Evolutionary conservation across 2,888 invertebrate species (phyloP).

Genomic region (Hirtodrosophila histrioides): DNA sequence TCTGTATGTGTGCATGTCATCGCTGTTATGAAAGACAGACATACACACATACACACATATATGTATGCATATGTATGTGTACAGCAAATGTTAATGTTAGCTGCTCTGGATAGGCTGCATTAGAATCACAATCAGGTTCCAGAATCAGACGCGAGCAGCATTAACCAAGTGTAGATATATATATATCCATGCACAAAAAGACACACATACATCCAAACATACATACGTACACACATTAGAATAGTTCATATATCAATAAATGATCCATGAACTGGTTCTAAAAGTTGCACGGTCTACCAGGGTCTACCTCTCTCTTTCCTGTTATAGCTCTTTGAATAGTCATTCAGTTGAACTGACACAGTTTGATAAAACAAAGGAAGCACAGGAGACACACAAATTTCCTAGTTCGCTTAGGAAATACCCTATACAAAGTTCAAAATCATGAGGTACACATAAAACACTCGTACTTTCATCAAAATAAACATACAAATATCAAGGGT

Average conservation of each 20-base stretch:
- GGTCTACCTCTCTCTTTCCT: no score
- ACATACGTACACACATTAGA: neutral
- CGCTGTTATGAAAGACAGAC: neutral
- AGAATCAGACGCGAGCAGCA: neutral
- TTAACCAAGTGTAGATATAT: conserved; percentile 8
- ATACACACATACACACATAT: neutral
- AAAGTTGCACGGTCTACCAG: neutral
- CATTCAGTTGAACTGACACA: no score
- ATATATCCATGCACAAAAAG: neutral
- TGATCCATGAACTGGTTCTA: conserved; percentile 23
- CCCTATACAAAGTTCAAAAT: no score
- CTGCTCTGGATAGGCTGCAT: conserved; percentile 27
- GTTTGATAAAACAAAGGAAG: no score
- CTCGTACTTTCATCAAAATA: no score
- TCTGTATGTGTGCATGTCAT: neutral
- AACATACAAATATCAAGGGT: no score
- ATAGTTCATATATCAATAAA: conserved; percentile 8
- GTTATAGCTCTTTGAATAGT: no score
- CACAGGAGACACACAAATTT: no score
- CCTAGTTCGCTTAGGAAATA: no score
- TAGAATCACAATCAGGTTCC: conserved; percentile 48
- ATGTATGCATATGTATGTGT: neutral
- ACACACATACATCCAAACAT: neutral
- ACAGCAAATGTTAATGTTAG: conserved; percentile 39
- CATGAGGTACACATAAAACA: no score